phyloP scores from a whole-genome alignment of 1,140 invertebrate species.

The Bombus pascuorum region DNA sequence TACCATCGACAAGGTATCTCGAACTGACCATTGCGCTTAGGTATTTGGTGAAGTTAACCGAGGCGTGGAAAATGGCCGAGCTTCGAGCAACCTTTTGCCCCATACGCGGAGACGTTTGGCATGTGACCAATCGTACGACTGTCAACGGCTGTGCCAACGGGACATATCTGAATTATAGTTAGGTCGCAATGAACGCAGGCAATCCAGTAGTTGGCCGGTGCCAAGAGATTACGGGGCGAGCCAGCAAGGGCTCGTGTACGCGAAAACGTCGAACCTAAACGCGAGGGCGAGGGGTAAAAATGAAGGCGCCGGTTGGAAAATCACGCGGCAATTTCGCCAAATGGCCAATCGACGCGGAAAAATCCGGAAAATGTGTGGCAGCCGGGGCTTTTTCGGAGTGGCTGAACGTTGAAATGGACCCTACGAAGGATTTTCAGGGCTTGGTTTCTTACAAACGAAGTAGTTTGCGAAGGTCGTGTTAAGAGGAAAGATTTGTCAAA shows the following conservation, averaged over 20 bases:
- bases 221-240: slow-evolving; percentile 65
- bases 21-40: slow-evolving; percentile 24
- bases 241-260: not conserved
- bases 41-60: slow-evolving; percentile 39
- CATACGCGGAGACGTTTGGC: slow-evolving; percentile 62
- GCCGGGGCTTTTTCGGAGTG: too few species aligned
- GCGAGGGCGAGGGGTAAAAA: not conserved
- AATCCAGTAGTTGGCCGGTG: slow-evolving; percentile 54
- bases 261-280: slow-evolving; percentile 26
- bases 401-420: not conserved
- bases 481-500: too few species aligned
- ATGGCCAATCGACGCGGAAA: not conserved
- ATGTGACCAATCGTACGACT: slow-evolving; percentile 62
- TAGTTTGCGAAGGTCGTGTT: not conserved
- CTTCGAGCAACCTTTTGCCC: slow-evolving; percentile 26
- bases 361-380: too few species aligned
- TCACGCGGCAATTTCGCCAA: not conserved
- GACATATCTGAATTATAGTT: slow-evolving; percentile 71
- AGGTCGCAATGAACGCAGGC: slow-evolving; percentile 54
- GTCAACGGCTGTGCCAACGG: slow-evolving; percentile 69
- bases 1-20: slow-evolving; percentile 11
- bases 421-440: not conserved
- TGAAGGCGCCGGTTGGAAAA: not conserved
- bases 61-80: slow-evolving; percentile 50
- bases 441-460: not conserved